These are phyloP conservation scores for Drosophila kokeensis DNA, from an alignment of 2,888 invertebrate species.

Conservation along the genomic window DNA sequence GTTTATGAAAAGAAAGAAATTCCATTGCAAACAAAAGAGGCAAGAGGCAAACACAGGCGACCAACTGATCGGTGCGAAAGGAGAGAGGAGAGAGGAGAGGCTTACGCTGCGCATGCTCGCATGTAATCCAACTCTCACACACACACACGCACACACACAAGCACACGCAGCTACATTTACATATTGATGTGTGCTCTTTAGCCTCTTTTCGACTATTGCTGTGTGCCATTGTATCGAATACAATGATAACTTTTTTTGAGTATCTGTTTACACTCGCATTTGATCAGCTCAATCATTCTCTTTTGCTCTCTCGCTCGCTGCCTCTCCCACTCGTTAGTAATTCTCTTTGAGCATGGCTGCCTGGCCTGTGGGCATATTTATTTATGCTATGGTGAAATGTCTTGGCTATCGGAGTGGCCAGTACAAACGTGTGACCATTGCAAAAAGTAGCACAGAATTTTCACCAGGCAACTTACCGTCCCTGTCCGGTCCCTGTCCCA, in stretches of 20 bases:
- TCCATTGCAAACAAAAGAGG: slow-evolving; percentile 78
- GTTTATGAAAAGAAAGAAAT: slow-evolving; percentile 82
- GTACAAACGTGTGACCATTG: slow-evolving; percentile 33
- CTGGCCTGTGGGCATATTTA: slow-evolving; percentile 66
- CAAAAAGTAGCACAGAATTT: slow-evolving; percentile 67
- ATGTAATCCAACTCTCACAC: slow-evolving; percentile 58
- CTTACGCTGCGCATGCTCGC: slow-evolving; percentile 59
- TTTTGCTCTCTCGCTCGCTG: slow-evolving; percentile 11
- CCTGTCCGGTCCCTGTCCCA: not conserved
- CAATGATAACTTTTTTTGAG: slow-evolving; percentile 17
- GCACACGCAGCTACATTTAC: slow-evolving; percentile 7
- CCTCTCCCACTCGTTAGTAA: not conserved
- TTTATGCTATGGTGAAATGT: slow-evolving; percentile 66
- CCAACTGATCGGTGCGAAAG: slow-evolving; percentile 52
- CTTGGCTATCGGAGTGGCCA: slow-evolving; percentile 33
- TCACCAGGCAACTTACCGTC: slow-evolving; percentile 19
- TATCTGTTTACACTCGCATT: slow-evolving; percentile 10
- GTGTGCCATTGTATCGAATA: slow-evolving; percentile 16
- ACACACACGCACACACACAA: slow-evolving; percentile 7
- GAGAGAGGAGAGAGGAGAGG: slow-evolving; percentile 61
- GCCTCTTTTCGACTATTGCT: slow-evolving; percentile 27
- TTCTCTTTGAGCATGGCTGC: slow-evolving; percentile 46
- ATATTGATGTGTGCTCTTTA: slow-evolving; percentile 39
- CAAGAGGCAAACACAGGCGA: slow-evolving; percentile 22
- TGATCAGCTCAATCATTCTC: slow-evolving; percentile 8